Evolutionary conservation across 2,797 vertebrate genomes (phyloP).

Genomic region (Myripristis jacobus): DNA sequence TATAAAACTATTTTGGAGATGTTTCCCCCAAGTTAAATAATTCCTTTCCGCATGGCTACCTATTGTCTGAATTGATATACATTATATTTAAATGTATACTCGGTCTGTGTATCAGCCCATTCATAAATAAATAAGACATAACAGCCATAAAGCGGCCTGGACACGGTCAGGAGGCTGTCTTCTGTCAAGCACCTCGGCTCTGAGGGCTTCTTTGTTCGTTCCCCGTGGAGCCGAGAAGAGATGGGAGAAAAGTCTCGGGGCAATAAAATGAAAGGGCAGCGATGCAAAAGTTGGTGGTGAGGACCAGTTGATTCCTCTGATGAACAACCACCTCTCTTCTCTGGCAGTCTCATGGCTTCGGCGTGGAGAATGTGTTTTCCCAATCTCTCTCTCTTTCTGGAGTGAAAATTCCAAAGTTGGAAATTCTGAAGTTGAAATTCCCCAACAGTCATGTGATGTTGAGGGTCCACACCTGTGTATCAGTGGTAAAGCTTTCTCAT

Average conservation of each 20-base stretch:
- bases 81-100: no score
- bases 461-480: no score
- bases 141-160: no score
- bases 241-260: constrained; percentile 3
- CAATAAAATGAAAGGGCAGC: background rate
- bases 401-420: no score
- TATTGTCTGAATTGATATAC: no score
- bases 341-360: constrained; percentile 46
- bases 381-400: constrained; percentile 1
- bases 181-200: background rate
- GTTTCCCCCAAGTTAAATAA: no score
- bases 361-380: constrained; percentile 52
- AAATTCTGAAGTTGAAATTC: constrained; percentile 12
- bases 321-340: constrained; percentile 54
- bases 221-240: background rate
- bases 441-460: constrained; percentile 43
- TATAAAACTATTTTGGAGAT: no score
- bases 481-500: no score
- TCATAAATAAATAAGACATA: no score
- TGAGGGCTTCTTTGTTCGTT: constrained; percentile 32
- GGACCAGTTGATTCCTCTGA: background rate
- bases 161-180: background rate
- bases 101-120: no score
- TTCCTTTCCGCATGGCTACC: no score
- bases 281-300: background rate